Evolutionary conservation across 2,113 vertebrate species (phyloP), one percentile per base, ranked within the genome.

Genomic region (Turdus rufiventris): DNA sequence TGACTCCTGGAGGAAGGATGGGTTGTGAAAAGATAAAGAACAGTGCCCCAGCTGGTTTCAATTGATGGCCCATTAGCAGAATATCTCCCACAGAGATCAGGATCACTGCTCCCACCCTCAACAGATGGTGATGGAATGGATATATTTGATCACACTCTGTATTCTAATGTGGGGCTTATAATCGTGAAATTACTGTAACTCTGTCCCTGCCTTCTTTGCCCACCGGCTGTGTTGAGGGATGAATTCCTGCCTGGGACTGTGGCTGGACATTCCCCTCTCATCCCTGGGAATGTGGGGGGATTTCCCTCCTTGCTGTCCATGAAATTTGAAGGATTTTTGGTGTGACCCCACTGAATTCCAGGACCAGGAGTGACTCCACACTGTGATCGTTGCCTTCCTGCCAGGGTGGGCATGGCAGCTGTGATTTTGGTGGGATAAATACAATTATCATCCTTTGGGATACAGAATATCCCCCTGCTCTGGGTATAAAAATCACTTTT

Each of bases 201-300:
- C 25, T 3, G 0, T 1, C 1, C 18, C 42, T 17, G 31, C 38
- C 43, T 43, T 43, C 43, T 43, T 8, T 10, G 14, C 3, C 9
- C 3, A 0, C 5, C 1, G 40, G 2, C 25, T 2, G 4, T n/a
- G 54, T 7, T 6, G 7, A 7, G 12, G 8, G 38, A 16, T 19
- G 21, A 38, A 48, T 34, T 74, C 17, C 2, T 2, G 9, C 0
- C 0, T 43, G 25, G 33, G 24, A 4, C 21, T 33, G 53, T 15
- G 56, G n/a, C n/a, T 48, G 19, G 3, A 13, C 3, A 2, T 5
- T 29, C 16, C 29, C 36, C 38, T 48, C 18, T 21, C 45, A 21
- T 25, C 24, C 60, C 42, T 3, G 20, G 56, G 40, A 38, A 13
- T 8, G 5, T 5, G n/a, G 31, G 16, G 12, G 28, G 10, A 57